phyloP scores from a whole-genome alignment of 2,113 vertebrate genomes.

The Empidonax traillii region DNA sequence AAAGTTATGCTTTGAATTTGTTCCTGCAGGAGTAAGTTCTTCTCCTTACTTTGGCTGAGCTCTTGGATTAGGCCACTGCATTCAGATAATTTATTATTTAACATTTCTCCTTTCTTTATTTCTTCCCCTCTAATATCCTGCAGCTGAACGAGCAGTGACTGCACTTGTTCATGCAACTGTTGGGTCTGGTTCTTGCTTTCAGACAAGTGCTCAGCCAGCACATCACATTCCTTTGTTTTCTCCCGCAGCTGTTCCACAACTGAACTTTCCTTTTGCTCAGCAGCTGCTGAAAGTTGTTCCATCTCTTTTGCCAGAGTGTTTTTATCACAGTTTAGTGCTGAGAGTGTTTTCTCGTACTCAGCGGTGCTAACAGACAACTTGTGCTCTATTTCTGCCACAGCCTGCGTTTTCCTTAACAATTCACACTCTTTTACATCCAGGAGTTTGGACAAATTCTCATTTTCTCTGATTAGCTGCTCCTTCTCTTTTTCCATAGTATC shows the following conservation, averaged over 20 bases:
- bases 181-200: conserved; percentile 68
- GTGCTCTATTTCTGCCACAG: conserved; percentile 64
- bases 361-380: conserved; percentile 61
- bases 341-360: conserved; percentile 61
- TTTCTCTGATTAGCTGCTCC: conserved; percentile 67
- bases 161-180: conserved; percentile 64
- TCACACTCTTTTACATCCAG: conserved; percentile 49
- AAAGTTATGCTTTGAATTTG: conserved; percentile 72
- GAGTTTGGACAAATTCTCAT: conserved; percentile 68
- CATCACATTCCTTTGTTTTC: conserved; percentile 74
- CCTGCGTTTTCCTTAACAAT: conserved; percentile 44
- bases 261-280: conserved; percentile 68
- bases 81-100: conserved; percentile 63
- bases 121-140: conserved; percentile 44
- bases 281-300: conserved; percentile 62
- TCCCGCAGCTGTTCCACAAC: conserved; percentile 69
- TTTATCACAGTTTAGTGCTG: conserved; percentile 70
- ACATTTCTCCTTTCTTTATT: conserved; percentile 64
- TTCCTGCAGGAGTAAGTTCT: conserved; percentile 71
- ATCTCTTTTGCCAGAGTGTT: conserved; percentile 58
- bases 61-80: conserved; percentile 63
- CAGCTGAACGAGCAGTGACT: conserved; percentile 66
- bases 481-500: conserved; percentile 64
- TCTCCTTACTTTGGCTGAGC: conserved; percentile 71
- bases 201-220: conserved; percentile 63